Evolutionary conservation across 37 sponge, comb jelly and placozoan species (phyloP).

Genomic region (Diacarnus erythraeanus): DNA sequence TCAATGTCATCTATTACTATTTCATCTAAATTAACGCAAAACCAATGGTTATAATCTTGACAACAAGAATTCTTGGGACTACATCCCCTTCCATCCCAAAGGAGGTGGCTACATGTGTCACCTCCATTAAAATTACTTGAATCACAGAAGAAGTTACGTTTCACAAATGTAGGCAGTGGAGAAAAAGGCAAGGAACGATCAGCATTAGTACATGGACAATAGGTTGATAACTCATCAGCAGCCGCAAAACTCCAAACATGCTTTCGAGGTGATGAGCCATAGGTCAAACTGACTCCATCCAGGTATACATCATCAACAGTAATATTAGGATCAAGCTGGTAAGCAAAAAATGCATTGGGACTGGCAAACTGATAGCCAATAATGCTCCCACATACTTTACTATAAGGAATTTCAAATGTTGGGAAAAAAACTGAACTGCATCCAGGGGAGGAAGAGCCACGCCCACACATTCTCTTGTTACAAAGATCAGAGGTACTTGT

Average conservation of each 20-base stretch:
- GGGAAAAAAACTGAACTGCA: conserved; percentile 25
- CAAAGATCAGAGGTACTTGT: not conserved
- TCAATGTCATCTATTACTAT: conserved; percentile 23
- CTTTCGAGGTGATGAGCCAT: conserved; percentile 8
- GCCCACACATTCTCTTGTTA: conserved; percentile 24
- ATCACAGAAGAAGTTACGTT: conserved; percentile 50
- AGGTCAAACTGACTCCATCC: conserved; percentile 47
- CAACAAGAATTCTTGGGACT: conserved; percentile 43
- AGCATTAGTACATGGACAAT: conserved; percentile 45
- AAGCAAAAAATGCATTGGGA: conserved; percentile 50
- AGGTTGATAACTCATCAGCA: conserved; percentile 27
- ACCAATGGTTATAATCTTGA: conserved; percentile 1
- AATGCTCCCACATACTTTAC: conserved; percentile 31
- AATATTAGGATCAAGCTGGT: not conserved
- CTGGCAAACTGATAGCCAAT: conserved; percentile 42
- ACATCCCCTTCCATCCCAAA: conserved; percentile 62
- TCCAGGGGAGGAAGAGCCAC: conserved; percentile 5
- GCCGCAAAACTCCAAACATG: conserved; percentile 69
- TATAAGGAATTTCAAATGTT: conserved; percentile 20
- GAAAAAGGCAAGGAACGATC: not conserved
- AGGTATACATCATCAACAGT: conserved; percentile 42
- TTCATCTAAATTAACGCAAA: conserved; percentile 24
- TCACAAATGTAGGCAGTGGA: conserved; percentile 22
- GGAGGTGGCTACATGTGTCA: conserved; percentile 17
- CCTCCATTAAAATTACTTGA: conserved; percentile 3